These are phyloP conservation scores for Trichopria drosophilae DNA, from an alignment of 2,888 invertebrate genomes.

Conservation along the genomic window DNA sequence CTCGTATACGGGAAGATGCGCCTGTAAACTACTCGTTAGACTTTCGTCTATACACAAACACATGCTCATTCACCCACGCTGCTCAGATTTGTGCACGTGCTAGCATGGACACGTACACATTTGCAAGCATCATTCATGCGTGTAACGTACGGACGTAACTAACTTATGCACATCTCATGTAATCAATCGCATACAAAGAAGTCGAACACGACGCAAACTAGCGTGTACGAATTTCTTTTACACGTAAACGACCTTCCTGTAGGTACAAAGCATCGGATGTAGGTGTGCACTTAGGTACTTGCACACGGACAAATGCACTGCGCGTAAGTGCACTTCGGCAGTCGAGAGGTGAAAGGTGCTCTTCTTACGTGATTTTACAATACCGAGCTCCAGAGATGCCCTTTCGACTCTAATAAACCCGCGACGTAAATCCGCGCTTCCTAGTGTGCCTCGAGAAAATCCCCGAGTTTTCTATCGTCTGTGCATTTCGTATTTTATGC, in stretches of 20 bases:
- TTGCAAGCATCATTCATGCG: too few relatives aligned
- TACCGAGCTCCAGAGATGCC: constrained; percentile 41
- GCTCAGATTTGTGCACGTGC: constrained; percentile 17
- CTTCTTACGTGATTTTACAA: constrained; percentile 54
- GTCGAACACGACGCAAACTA: too few relatives aligned
- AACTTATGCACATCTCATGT: too few relatives aligned
- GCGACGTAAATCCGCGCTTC: constrained; percentile 17
- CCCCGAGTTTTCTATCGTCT: too few relatives aligned
- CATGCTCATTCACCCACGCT: constrained; percentile 18
- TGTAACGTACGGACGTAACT: too few relatives aligned
- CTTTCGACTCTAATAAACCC: constrained; percentile 44
- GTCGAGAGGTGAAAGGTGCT: constrained; percentile 53
- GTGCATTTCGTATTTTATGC: too few relatives aligned
- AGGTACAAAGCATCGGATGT: too few relatives aligned
- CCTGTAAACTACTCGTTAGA: constrained; percentile 1
- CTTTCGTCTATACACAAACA: background rate
- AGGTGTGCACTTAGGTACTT: too few relatives aligned
- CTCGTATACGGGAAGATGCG: constrained; percentile 14
- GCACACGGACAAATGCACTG: constrained; percentile 10
- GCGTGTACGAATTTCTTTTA: too few relatives aligned
- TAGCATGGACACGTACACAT: background rate
- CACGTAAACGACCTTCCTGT: too few relatives aligned
- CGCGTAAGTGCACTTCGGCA: constrained; percentile 15
- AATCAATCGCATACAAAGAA: too few relatives aligned
- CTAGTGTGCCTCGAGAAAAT: too few relatives aligned